phyloP scores from a whole-genome alignment of 35 echinoderm and acorn worm genomes.

The Ptychodera flava region DNA sequence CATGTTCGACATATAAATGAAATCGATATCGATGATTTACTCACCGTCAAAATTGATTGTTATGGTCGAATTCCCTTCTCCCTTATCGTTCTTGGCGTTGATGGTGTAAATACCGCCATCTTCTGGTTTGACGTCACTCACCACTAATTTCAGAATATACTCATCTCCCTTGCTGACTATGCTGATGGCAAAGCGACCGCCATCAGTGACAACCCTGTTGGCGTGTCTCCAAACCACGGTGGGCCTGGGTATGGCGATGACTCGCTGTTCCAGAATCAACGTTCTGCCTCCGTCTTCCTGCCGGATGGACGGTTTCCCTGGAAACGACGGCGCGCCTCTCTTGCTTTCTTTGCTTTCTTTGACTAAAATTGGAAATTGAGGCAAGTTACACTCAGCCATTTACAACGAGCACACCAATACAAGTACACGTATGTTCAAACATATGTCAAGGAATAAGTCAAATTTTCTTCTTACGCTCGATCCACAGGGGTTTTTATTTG shows the following conservation, averaged over 20 bases:
- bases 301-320: conserved; percentile 92
- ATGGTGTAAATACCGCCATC: conserved; percentile 79
- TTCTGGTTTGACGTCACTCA: conserved; percentile 40
- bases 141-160: conserved; percentile 65
- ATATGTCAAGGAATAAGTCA: too few relatives aligned
- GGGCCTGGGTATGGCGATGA: conserved; percentile 78
- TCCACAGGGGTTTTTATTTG: too few relatives aligned
- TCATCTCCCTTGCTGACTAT: conserved; percentile 58
- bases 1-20: neutral
- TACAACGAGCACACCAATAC: neutral
- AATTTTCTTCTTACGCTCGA: too few relatives aligned
- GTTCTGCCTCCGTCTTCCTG: conserved; percentile 80
- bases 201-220: conserved; percentile 52
- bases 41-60: conserved; percentile 87
- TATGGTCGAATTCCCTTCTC: conserved; percentile 80
- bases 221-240: conserved; percentile 73
- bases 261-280: conserved; percentile 74
- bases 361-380: conserved; percentile 44
- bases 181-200: conserved; percentile 43
- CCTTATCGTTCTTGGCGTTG: conserved; percentile 81
- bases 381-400: neutral
- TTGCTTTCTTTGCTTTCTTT: conserved; percentile 79
- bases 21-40: neutral
- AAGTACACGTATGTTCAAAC: too few relatives aligned
- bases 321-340: conserved; percentile 90